Evolutionary conservation across 2,888 invertebrate genomes (phyloP).

Genomic region (Orgyia antiqua): DNA sequence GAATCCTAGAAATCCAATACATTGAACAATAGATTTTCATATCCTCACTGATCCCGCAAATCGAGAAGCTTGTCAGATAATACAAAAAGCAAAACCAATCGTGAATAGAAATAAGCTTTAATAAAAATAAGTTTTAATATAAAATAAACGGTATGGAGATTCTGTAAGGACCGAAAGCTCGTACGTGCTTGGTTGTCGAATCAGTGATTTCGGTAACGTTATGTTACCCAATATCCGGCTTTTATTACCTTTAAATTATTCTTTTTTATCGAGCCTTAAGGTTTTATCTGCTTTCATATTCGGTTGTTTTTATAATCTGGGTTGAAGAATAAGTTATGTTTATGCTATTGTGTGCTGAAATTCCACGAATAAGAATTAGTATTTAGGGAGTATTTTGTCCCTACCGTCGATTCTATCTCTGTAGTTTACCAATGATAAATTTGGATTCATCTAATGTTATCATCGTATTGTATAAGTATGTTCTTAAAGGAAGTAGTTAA

Average conservation of each 20-base stretch:
- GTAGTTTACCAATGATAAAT: too few species aligned
- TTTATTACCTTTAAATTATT: slow-evolving; percentile 31
- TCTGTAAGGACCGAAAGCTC: slow-evolving; percentile 18
- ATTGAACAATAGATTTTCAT: too few species aligned
- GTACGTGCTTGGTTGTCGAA: slow-evolving; percentile 19
- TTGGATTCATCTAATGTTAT: too few species aligned
- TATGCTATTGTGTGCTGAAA: not conserved
- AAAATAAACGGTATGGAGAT: slow-evolving; percentile 15
- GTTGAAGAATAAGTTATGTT: slow-evolving; percentile 8
- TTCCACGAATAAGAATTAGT: too few species aligned
- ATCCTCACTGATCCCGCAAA: too few species aligned
- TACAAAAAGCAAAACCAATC: slow-evolving; percentile 10
- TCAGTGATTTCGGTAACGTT: slow-evolving; percentile 23
- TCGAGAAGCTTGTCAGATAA: slow-evolving; percentile 6
- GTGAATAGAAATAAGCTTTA: slow-evolving; percentile 26
- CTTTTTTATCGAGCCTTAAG: slow-evolving; percentile 19
- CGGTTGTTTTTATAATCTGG: slow-evolving; percentile 16
- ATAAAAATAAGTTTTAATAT: slow-evolving; percentile 28
- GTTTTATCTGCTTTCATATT: slow-evolving; percentile 24
- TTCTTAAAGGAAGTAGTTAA: too few species aligned
- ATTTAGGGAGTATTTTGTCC: too few species aligned
- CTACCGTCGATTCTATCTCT: too few species aligned
- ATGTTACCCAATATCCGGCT: slow-evolving; percentile 20
- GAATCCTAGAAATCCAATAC: too few species aligned
- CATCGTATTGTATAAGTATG: too few species aligned